Base-by-base conservation (phyloP, 2,113 vertebrate genomes). In the Rhabdomys dilectus region DNA sequence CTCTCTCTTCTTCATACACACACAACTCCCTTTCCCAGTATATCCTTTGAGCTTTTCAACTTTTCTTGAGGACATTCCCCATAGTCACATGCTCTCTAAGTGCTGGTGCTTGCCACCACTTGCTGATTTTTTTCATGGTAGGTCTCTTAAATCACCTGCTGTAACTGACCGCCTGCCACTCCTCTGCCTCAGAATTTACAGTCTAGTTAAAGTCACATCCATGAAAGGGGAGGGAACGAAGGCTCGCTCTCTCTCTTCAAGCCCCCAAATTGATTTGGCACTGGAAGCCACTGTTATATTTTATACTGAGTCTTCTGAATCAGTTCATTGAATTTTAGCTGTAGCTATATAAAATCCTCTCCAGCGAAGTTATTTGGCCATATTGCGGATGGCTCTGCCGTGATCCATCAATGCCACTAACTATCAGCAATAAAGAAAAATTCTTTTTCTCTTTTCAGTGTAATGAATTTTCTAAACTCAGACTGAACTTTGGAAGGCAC, bases 271-370 rank as follows among this genome's bases (percentile, higher is more conserved):
- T 97, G 93, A 98, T 98, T 98, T 98, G 98, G 98, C 95, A 96
- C 94, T 98, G 92, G 88, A 98, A 98, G 98, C 97, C 98, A 98
- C 98, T 98, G 98, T 98, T 98, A 98, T 98, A 98, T 98, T 98
- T 99, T 98, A 98, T 98, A 98, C 97, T 89, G 96, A 98, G 98
- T 97, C 95, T 98, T 98, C 98, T 97, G 98, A 98, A 98, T 98
- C 98, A 98, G 98, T 98, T 99, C 98, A 98, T 97, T 99, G 98
- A 98, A 98, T 98, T 98, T 99, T 98, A 98, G 98, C 98, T 97
- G 96, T 96, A 98, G 98, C 98, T 97, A 91, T 98, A 98, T 98
- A 98, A 98, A 98, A 98, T 96, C 98, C 98, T 97, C 96, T 97
- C 96, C 95, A 97, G 97, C 92, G 93, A 98, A 98, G 98, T 98